Evolutionary conservation across 1,140 invertebrate species (phyloP), one percentile per base, ranked within the genome.

Genomic region (Colletes gigas): DNA sequence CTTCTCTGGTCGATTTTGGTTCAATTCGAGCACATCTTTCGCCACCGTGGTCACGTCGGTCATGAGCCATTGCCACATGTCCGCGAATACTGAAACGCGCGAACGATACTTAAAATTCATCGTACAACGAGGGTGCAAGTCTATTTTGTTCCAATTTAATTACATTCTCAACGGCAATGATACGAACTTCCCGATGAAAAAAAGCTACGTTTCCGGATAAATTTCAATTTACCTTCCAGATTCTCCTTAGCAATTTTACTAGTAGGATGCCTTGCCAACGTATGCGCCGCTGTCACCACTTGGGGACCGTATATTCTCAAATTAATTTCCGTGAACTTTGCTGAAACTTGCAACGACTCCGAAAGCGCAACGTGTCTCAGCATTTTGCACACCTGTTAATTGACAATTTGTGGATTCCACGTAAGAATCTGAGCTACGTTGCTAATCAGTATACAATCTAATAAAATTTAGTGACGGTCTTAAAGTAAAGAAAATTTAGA

Each of bases 231-330:
- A 95, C 95, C 94, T 94, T 99, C 98, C 17, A 99, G 95, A 94
- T 99, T 99, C 92, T 99, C 99, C 90, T 98, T 96, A 52, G 98
- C 98, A 78, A 99, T 99, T 93, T 99, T 98, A 89, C 98, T 99
- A 68, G 95, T 96, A 0, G 98, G 98, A 94, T 99, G 97, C 89
- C 97, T 95, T 75, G 97, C 97, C 66, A 99, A 93, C 41, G 98
- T 98, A 83, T 98, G 96, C 70, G 98, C 98, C 44, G 99, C 98
- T 76, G 97, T 97, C 77, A 99, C 96, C 54, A 99, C 97, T 96
- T 99, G 97, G 39, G 98, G 98, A 70, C 98, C 98, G 90, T 98
- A 98, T 91, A 98, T 98, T 91, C 97, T 94, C 80, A 99, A 94
- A 93, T 98, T 99, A 80, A 98, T 97, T 93, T 99, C 98, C 47